Evolutionary conservation across 2,113 vertebrate genomes (phyloP), one percentile per base, ranked within the genome.

Genomic region (Barbus barbus): DNA sequence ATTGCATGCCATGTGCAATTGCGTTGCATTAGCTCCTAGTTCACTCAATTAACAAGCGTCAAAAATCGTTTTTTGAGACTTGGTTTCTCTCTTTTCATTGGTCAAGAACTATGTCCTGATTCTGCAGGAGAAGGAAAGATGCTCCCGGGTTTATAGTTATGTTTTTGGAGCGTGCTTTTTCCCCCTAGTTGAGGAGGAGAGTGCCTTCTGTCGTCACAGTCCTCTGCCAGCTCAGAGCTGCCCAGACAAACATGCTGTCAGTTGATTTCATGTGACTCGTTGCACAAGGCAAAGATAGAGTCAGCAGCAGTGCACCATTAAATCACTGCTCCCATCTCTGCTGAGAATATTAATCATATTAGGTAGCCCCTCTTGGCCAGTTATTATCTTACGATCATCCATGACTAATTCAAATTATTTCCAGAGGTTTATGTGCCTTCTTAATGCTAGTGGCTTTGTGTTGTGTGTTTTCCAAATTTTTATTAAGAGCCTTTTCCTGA

Each of bases 161-260:
- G 38, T 81, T 81, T 81, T 81, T 65, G 78, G 78, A 81, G 78
- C 60, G 38, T 80, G 58, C 65, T 46, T 60, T 33, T 33, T n/a
- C 14, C 12, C 76, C n/a, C 38, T 24, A 73, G 76, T 61, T 14
- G 33, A 60, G 78, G 18, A 65, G 38, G 41, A 80, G 41, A 80
- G 41, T 46, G 26, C 61, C 78, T 67, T 81, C 78, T 81, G 78
- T 81, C 78, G 18, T 61, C 24, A 51, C 5, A 44, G 38, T 67
- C 41, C 16, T 67, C 60, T 81, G 78, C 78, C 61, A 81, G 78
- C 78, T 51, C 41, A 67, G 51, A 60, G 31, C 28, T 60, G 75
- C 53, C 33, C 53, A 78, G 78, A 81, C 61, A 67, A 61, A 65
- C 78, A 67, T 56, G 12, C 77, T 44, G 56, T 61, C 77, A 78